Evolutionary conservation across 1,140 invertebrate genomes (phyloP), one percentile per base, ranked within the genome.

Genomic region (Magallana gigas): DNA sequence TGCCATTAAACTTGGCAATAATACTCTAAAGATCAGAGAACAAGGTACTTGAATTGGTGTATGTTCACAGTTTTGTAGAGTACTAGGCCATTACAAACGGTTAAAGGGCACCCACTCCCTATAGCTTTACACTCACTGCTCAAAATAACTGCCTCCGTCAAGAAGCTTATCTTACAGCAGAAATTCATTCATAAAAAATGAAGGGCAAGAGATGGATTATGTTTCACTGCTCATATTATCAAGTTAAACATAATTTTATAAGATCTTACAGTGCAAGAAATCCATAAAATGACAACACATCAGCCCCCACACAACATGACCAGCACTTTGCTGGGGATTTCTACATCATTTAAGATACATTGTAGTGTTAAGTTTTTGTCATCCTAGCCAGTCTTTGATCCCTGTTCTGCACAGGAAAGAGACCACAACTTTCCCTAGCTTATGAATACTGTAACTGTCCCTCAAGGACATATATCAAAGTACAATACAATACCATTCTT

Each of bases 181-280:
- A 29, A 29, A 6, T 76, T 76, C 68, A 76, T 76, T 76, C 68
- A 76, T 76, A 76, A 76, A 76, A 76, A 29, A 18, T 76, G 36
- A 76, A 29, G 4, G 18, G 68, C 36, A 36, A 8, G 36, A 76
- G 68, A 29, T 76, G 23, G 64, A 23, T 62, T 16, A 62, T n/a
- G 6, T 16, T 62, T 62, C 60, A 12, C 7, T 71, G 68, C 36
- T 29, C 23, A 29, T 29, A 36, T 29, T 76, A 76, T 76, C 36
- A 48, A 48, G 36, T 48, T 36, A 48, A 76, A 11, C 68, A 76
- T 23, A 62, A 76, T 76, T 11, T 29, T 76, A 36, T 29, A 18
- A 29, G 6, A 29, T 76, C 23, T n/a, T 16, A 12, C 14, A 6
- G 36, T 76, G 36, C 68, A 36, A 76, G 68, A 76, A 29, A 76